phyloP scores from a whole-genome alignment of 92 coral and sea anemone species.

The Hydrozoanthus gracilis region DNA sequence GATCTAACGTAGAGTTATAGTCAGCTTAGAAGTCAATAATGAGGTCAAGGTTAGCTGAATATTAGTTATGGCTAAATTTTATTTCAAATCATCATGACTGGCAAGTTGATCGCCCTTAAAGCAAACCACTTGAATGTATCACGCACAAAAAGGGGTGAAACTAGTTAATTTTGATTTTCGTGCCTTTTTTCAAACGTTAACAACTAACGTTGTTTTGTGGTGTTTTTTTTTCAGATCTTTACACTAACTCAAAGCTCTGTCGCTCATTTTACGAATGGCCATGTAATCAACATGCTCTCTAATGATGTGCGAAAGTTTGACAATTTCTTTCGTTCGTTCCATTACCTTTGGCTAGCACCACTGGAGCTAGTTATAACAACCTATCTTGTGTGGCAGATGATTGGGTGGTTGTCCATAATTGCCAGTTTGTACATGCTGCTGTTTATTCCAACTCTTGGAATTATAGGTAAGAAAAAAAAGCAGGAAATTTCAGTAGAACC shows the following conservation, averaged over 20 bases:
- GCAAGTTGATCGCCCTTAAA: no score
- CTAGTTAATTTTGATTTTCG: background rate
- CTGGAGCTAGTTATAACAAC: slow-evolving; percentile 39
- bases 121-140: no score
- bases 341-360: slow-evolving; percentile 45
- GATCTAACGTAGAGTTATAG: no score
- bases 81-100: no score
- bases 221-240: background rate
- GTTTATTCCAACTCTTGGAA: slow-evolving; percentile 34
- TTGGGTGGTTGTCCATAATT: slow-evolving; percentile 36
- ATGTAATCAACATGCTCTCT: slow-evolving; percentile 34
- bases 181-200: background rate
- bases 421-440: slow-evolving; percentile 37
- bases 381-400: slow-evolving; percentile 41
- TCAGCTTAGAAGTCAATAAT: no score
- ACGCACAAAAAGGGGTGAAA: background rate
- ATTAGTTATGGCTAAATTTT: no score
- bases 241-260: slow-evolving; percentile 28
- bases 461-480: slow-evolving; percentile 13
- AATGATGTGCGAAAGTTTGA: slow-evolving; percentile 44
- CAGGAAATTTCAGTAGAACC: background rate
- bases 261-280: slow-evolving; percentile 30
- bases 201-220: background rate
- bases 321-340: slow-evolving; percentile 48
- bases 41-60: no score